A percentile compares a stretch with the other conserved stretches of the same genome.
Evolutionary conservation across 2,113 vertebrate genomes (phyloP).

Genomic region (Gobio gobio): DNA sequence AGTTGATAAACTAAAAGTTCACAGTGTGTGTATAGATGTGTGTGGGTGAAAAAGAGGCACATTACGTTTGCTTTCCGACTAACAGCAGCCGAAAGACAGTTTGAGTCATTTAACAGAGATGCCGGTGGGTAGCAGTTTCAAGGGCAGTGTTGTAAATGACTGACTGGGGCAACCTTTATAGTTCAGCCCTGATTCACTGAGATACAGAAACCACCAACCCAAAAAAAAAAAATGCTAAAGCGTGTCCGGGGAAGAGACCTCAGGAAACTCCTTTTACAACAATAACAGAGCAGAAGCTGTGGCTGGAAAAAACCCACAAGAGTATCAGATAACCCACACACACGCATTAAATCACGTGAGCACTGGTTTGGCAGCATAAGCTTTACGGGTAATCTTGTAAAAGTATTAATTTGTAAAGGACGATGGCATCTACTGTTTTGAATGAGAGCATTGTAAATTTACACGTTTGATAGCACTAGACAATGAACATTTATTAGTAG

Average conservation of each 20-base stretch:
- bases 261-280: constrained; percentile 30
- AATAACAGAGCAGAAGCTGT: constrained; percentile 27
- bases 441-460: background rate
- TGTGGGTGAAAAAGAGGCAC: constrained; percentile 1
- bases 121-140: background rate
- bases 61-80: background rate
- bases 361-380: background rate
- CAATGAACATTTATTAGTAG: background rate
- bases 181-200: constrained; percentile 7
- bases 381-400: constrained; percentile 7
- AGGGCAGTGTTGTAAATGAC: background rate
- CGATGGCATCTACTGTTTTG: background rate
- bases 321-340: background rate
- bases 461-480: too few relatives aligned
- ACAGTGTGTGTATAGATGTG: constrained; percentile 16
- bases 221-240: background rate
- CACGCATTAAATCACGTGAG: background rate
- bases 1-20: constrained; percentile 24
- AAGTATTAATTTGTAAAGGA: background rate
- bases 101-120: constrained; percentile 37
- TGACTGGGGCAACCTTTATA: constrained; percentile 27
- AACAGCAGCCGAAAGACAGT: constrained; percentile 8
- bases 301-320: background rate
- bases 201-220: background rate
- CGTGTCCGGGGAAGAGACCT: background rate